Evolutionary conservation across 1,140 invertebrate genomes (phyloP).

Genomic region (Melipona quadrifasciata): DNA sequence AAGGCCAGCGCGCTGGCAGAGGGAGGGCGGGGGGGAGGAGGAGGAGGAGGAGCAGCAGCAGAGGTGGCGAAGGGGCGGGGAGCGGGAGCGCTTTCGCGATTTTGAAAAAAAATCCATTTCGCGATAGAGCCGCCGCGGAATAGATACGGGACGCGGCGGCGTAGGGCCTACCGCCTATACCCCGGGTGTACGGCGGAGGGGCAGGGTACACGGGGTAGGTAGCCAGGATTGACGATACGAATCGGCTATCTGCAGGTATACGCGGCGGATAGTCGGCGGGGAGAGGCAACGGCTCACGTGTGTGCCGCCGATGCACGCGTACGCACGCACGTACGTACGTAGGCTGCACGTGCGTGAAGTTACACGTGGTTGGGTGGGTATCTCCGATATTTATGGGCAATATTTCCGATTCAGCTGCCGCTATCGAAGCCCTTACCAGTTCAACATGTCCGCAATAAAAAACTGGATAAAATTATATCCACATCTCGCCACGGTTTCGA

Average conservation of each 20-base stretch:
- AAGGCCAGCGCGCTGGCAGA: not conserved
- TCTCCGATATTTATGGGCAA: slow-evolving; percentile 82
- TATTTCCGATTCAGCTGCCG: slow-evolving; percentile 81
- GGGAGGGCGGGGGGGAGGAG: not conserved
- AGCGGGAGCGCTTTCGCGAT: slow-evolving; percentile 59
- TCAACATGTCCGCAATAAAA: slow-evolving; percentile 82
- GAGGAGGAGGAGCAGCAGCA: not conserved
- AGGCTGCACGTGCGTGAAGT: slow-evolving; percentile 65
- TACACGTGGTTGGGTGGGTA: slow-evolving; percentile 69
- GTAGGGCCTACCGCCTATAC: slow-evolving; percentile 47
- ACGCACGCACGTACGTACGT: slow-evolving; percentile 33
- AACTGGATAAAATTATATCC: slow-evolving; percentile 81
- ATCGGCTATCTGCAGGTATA: slow-evolving; percentile 70
- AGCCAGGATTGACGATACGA: slow-evolving; percentile 69
- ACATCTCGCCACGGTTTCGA: slow-evolving; percentile 77
- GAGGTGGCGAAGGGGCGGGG: slow-evolving; percentile 6
- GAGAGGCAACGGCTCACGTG: slow-evolving; percentile 12
- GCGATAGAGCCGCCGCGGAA: slow-evolving; percentile 69
- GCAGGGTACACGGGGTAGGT: slow-evolving; percentile 57
- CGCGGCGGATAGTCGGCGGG: slow-evolving; percentile 32
- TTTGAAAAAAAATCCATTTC: slow-evolving; percentile 70
- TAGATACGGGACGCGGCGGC: slow-evolving; percentile 63
- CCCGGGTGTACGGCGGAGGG: not conserved
- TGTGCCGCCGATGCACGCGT: slow-evolving; percentile 20
- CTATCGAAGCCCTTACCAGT: slow-evolving; percentile 81